phyloP scores from a whole-genome alignment of 2,797 vertebrate species.

The Coracias cyanogaster region DNA sequence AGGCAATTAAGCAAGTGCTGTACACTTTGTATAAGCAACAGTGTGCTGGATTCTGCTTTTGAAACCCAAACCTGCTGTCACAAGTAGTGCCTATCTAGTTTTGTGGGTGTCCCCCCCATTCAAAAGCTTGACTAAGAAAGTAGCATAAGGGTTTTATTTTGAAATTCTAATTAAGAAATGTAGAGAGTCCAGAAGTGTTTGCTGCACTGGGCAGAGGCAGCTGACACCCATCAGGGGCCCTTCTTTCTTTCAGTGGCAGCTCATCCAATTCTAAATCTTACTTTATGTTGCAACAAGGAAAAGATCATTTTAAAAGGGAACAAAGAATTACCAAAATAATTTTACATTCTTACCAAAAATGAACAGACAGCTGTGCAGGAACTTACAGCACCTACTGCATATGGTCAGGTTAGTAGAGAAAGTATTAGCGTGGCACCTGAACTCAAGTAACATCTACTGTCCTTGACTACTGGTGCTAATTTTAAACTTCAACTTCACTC shows the following conservation, averaged over 20 bases:
- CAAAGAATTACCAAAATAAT: background rate
- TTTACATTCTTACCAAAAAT: background rate
- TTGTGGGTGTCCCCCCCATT: background rate
- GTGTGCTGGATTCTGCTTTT: background rate
- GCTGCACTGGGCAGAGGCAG: background rate
- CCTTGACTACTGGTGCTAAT: background rate
- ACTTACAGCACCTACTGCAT: background rate
- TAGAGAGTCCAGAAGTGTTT: background rate
- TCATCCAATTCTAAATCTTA: background rate
- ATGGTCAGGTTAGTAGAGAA: background rate
- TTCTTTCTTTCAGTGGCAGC: background rate
- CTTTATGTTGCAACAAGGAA: background rate
- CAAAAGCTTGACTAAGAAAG: background rate
- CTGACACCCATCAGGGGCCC: background rate
- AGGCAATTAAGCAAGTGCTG: background rate
- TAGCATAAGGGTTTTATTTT: background rate
- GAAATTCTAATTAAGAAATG: background rate
- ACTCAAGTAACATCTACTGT: background rate
- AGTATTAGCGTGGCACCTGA: background rate
- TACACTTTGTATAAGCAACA: background rate
- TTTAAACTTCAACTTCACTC: background rate
- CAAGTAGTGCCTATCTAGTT: background rate
- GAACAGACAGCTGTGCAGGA: background rate
- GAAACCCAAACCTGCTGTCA: background rate
- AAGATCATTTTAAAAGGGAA: background rate